Base-by-base conservation (phyloP, 2,113 vertebrate genomes). In the Ceuthmochares aereus region DNA sequence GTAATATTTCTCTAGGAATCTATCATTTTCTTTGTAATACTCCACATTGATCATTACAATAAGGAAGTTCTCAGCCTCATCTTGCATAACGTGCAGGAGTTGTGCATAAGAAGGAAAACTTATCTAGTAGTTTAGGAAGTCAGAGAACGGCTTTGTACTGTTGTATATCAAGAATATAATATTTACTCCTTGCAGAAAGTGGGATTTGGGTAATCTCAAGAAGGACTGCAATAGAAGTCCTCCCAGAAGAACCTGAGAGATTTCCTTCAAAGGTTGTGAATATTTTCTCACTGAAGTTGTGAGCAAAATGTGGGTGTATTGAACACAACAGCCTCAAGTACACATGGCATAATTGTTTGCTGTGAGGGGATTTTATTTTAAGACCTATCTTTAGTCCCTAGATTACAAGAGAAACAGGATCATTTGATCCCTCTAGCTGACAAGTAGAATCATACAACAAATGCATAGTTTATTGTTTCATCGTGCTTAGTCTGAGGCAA, bases 11-110 rank as follows among this genome's bases (percentile, higher is more conserved):
- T 52, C 23, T 18, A 40, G 11, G 12, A 51, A 91, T 72, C 7
- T 16, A 66, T 37, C 68, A 42, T 30, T 6, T 45, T 76, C 4
- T 63, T 87, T 64, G 51, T 56, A 81, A 67, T 30, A 40, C 6
- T 37, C 7, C 10, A 67, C 14, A 54, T 5, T 26, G 7, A 62
- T 75, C 12, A 19, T 6, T 75, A n/a, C 58, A 19, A 30, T 43
- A 51, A 69, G 18, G n/a, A 92, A 82, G 90, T 25, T 4, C 3
- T 79, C 26, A 30, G 15, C 58, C 19, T 88, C 37, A 67, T 23
- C 5, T 27, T 9, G 1, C 2, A 2, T 36, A 40, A 40, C 3
- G 2, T 67, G 12, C 52, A 68, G 14, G 17, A 42, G 10, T 11
- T 63, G 5, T 64, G 83, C 17, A 8, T 59, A 54, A 47, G 37